Base-by-base conservation (phyloP, 2,113 vertebrate genomes). In the Otolemur garnettii region DNA sequence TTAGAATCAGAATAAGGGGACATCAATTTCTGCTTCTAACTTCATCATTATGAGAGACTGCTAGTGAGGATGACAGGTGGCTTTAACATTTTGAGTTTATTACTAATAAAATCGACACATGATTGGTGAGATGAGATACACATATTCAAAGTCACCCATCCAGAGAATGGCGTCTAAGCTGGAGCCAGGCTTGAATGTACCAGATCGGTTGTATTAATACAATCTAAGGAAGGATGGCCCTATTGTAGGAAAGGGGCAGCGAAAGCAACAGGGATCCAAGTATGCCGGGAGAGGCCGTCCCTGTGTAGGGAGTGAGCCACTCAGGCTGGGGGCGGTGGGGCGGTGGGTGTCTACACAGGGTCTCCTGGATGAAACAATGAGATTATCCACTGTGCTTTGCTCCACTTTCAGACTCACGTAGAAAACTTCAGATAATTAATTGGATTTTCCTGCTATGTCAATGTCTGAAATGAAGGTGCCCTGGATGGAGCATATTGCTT, bases 61-160 rank as follows among this genome's bases (percentile, higher is more conserved):
- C 91, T 24, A 84, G 60, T 42, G 66, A 91, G 87, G 78, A 62
- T 78, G 72, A 87, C 12, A 55, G 28, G 42, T 12, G 14, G 18
- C 4, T 77, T 38, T 95, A 80, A 72, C 64, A 60, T 60, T 82
- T 90, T 75, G 94, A 88, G 53, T 77, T 88, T 94, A 72, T 38
- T 79, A 60, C 59, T 90, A 95, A 94, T 84, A 91, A 92, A 92
- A 55, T 77, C 60, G 92, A 81, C 17, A 92, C 19, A 59, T 15
- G 28, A 77, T 55, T 42, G 53, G 64, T 59, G 69, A 86, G 53
- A 53, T 62, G 72, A 45, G 38, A 55, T 42, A 30, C 30, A 28
- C 57, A 38, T 10, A 75, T 62, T 86, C 15, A 59, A 69, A 87
- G 59, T 90, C 38, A 87, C 24, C 62, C 60, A 42, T 14, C 38